Percentiles rank a stretch among this genome's conserved stretches.
phyloP scores from a whole-genome alignment of 2,113 vertebrate genomes.

The Ginglymostoma cirratum region DNA sequence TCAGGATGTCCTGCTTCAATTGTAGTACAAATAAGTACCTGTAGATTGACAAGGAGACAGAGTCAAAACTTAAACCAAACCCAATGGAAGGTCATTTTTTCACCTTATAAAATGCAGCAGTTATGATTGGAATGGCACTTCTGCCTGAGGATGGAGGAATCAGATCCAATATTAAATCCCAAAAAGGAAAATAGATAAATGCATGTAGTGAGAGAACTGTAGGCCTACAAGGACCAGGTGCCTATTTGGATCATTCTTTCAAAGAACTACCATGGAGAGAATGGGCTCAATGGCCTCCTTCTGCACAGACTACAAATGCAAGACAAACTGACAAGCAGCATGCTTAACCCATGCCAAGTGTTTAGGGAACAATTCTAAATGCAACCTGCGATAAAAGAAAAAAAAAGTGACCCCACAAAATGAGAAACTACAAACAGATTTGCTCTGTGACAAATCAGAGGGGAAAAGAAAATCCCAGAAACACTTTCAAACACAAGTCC shows the following conservation, averaged over 20 bases:
- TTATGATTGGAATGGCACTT: neutral
- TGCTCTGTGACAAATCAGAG: neutral
- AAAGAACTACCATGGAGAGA: neutral
- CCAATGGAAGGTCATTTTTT: neutral
- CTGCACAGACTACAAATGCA: neutral
- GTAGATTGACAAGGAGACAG: slow-evolving; percentile 39
- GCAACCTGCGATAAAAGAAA: neutral
- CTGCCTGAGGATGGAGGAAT: neutral
- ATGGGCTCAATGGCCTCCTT: neutral
- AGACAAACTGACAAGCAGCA: neutral
- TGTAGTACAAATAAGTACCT: slow-evolving; percentile 98
- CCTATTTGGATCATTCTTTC: neutral
- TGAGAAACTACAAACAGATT: neutral
- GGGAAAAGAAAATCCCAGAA: neutral
- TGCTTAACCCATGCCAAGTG: neutral
- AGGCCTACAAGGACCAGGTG: neutral
- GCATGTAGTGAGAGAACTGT: neutral
- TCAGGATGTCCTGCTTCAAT: slow-evolving; percentile 90
- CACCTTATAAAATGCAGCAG: neutral
- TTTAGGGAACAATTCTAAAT: neutral
- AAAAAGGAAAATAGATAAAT: neutral
- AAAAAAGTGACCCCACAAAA: neutral
- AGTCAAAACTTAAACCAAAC: neutral
- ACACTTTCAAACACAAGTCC: neutral
- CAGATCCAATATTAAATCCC: neutral